These are phyloP conservation scores for Umimayanthus chanpuru DNA, from an alignment of 92 coral and sea anemone species.

Conservation along the genomic window DNA sequence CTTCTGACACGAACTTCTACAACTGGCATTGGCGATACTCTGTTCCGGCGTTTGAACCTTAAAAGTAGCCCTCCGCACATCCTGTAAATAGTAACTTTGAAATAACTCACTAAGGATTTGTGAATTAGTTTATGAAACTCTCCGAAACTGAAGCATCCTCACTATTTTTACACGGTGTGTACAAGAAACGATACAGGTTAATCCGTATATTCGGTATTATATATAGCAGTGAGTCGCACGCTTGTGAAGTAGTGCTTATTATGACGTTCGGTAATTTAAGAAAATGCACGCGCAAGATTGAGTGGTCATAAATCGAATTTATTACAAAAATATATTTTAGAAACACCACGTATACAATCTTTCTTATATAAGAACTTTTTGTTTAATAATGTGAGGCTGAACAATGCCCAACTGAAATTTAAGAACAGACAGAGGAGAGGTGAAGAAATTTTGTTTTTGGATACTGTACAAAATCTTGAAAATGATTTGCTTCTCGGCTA, in stretches of 20 bases:
- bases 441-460: no score
- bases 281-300: not conserved
- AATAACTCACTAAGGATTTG: not conserved
- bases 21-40: conserved; percentile 39
- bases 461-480: no score
- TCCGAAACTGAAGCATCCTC: not conserved
- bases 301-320: not conserved
- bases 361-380: no score
- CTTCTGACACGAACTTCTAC: conserved; percentile 32
- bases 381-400: no score
- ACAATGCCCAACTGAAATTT: no score
- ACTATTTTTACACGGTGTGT: not conserved
- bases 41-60: conserved; percentile 11
- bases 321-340: no score
- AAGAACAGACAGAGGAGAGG: no score
- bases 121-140: no score
- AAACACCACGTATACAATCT: no score
- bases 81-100: not conserved
- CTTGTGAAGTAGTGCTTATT: no score
- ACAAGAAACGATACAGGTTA: not conserved
- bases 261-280: not conserved
- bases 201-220: not conserved
- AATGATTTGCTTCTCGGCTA: no score
- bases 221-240: not conserved
- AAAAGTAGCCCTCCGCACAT: conserved; percentile 40